Base-by-base conservation (phyloP, 1,140 invertebrate species). In the Cardiocondyla obscurior region DNA sequence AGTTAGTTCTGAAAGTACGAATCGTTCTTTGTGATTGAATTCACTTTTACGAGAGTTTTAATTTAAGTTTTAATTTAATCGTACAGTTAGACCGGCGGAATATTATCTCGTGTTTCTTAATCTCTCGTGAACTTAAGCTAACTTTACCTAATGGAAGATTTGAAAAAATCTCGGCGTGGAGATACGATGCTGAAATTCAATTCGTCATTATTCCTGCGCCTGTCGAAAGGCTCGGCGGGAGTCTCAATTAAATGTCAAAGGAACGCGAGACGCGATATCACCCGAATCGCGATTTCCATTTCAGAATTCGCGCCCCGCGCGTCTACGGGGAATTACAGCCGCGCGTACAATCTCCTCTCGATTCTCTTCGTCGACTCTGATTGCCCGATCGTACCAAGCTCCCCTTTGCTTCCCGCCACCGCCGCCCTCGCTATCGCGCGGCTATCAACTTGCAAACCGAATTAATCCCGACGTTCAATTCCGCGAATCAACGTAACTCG, bases 401-500 rank as follows among this genome's bases (percentile, higher is more conserved):
- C 28, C 39, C 39, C 60, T 58, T 53, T 22, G 25, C 5, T 42
- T 55, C 19, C 28, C 22, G n/a, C 55, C 8, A 10, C 58, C 3
- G n/a, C 36, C 16, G 5, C 3, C 36, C n/a, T 58, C 14, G n/a
- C 25, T 12, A 65, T 44, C 60, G 10, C 22, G n/a, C 33, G 62
- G 60, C 72, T 81, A 81, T 81, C 57, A 49, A 33, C 53, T 85
- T 51, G 58, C 84, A 46, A 85, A 82, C 84, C 76, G 74, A 87
- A 88, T 89, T 89, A 89, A 89, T 89, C 85, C 83, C 76, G 53
- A 65, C 67, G 33, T 73, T 81, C 84, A 79, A 81, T 85, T 86
- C 83, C 74, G 22, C 57, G 85, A 85, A 87, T 87, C 81, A 70
- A 64, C 83, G 77, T 82, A 84, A 82, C 73, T 79, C 74, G 76